These are phyloP conservation scores for Tarsius wallacei DNA, from an alignment of 2,797 vertebrate species.

Conservation along the genomic window DNA sequence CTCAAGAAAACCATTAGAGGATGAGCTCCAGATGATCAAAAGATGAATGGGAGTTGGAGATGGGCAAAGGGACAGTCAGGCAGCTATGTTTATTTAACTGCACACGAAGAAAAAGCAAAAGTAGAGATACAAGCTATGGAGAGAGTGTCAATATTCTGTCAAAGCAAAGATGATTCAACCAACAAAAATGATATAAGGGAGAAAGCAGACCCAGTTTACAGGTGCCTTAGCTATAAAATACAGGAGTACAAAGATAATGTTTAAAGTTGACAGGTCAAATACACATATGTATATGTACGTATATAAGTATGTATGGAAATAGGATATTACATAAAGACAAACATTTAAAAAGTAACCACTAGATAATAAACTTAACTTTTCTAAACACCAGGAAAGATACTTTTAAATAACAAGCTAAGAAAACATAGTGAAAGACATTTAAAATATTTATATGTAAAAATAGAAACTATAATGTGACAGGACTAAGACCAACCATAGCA, in stretches of 20 bases:
- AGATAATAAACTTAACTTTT: neutral
- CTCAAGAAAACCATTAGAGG: neutral
- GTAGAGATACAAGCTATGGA: neutral
- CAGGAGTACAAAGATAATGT: neutral
- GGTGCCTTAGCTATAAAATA: neutral
- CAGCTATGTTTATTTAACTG: neutral
- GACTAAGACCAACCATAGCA: neutral
- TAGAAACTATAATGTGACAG: neutral
- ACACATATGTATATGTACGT: neutral
- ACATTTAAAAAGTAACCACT: neutral
- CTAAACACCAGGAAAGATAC: neutral
- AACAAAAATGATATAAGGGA: neutral
- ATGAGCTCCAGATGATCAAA: neutral
- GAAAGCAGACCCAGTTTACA: neutral
- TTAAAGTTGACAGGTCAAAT: neutral
- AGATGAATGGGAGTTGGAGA: neutral
- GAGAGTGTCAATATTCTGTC: neutral
- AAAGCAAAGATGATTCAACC: neutral
- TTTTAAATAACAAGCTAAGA: conserved; percentile 31
- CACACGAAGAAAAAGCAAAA: neutral
- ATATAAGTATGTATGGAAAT: neutral
- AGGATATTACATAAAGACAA: neutral
- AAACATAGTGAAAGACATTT: neutral
- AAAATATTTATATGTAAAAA: neutral
- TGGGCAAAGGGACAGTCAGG: neutral